Evolutionary conservation across 1,140 invertebrate genomes (phyloP), one percentile per base, ranked within the genome.

Genomic region (Tachypleus tridentatus): DNA sequence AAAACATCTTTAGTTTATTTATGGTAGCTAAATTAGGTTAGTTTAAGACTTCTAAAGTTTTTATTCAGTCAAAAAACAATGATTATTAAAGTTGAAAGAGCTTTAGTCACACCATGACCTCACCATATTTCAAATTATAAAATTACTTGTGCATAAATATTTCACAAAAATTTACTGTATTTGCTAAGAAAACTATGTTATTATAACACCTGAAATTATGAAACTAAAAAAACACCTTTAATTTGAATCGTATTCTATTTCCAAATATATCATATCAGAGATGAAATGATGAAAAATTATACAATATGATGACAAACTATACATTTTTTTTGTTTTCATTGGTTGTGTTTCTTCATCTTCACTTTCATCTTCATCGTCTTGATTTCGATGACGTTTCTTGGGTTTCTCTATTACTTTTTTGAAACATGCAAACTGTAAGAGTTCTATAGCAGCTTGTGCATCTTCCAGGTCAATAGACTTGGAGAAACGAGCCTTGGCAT

Each of bases 381-480:
- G 74, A 6, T 78, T 78, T 57, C 79, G 78, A 6, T 84, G 80
- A 70, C 85, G 84, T 61, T 83, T 84, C 64, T 81, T 82, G 68
- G 86, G 88, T 69, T 89, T 88, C 71, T 88, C 87, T 65, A 88
- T 84, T 5, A 82, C 80, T 77, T 91, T 92, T 77, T 99, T 98
- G 78, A 99, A 99, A 76, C 93, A 95, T 0, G 97, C 96, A 78
- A 85, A 99, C 69, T 98, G 89, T n/a, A 99, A 87, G 1, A 99
- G 79, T 73, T 98, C 90, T 70, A 98, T 96, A 11, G 97, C 96
- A 53, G 87, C 85, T 64, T 87, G 78, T 1, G 96, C 95, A 80
- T 99, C 97, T 49, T 87, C 82, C 0, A 82, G 78, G 8, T 86
- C 85, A 3, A 99, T 86, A 10, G 80, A 84, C 70, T 87, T 89